A percentile compares a stretch with the other conserved stretches of the same genome.
Conservation (phyloP, 64 coral and sea anemone species). For the Pocillopora damicornis region DNA sequence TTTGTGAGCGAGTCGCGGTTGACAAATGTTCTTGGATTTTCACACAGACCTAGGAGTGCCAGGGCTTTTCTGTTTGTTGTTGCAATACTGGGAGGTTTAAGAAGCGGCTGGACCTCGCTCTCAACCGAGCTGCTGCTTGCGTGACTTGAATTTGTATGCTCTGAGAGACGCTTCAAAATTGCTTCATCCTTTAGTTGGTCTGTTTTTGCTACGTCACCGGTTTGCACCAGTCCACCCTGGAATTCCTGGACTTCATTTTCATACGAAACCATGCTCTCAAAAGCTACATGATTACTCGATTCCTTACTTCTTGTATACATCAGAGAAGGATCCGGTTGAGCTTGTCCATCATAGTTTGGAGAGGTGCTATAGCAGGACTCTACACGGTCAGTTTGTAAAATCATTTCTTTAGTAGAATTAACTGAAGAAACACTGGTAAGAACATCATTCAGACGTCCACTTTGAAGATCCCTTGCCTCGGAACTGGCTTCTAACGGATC, state of each 20-base stretch:
- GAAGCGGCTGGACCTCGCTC: slow-evolving; percentile 15
- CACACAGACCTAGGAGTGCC: not conserved
- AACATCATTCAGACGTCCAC: not conserved
- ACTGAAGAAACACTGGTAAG: not conserved
- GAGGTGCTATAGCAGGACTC: not conserved
- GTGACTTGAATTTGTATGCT: not conserved
- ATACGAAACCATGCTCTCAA: slow-evolving; percentile 13
- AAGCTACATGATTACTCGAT: not conserved
- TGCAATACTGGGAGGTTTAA: not conserved
- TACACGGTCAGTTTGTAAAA: not conserved
- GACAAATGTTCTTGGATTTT: not conserved
- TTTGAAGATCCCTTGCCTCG: not conserved
- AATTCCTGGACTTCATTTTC: not conserved
- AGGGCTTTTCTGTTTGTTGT: not conserved
- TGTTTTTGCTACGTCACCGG: not conserved
- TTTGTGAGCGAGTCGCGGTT: slow-evolving; percentile 33
- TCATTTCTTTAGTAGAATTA: not conserved
- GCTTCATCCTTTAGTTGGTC: not conserved
- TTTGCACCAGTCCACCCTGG: not conserved
- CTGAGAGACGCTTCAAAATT: not conserved
- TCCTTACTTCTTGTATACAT: not conserved
- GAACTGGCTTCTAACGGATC: not conserved
- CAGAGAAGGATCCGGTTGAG: not conserved
- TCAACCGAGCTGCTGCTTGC: slow-evolving; percentile 23
- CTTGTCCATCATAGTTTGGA: not conserved